phyloP scores from a whole-genome alignment of 2,797 vertebrate genomes.

The Anguilla pacifica region DNA sequence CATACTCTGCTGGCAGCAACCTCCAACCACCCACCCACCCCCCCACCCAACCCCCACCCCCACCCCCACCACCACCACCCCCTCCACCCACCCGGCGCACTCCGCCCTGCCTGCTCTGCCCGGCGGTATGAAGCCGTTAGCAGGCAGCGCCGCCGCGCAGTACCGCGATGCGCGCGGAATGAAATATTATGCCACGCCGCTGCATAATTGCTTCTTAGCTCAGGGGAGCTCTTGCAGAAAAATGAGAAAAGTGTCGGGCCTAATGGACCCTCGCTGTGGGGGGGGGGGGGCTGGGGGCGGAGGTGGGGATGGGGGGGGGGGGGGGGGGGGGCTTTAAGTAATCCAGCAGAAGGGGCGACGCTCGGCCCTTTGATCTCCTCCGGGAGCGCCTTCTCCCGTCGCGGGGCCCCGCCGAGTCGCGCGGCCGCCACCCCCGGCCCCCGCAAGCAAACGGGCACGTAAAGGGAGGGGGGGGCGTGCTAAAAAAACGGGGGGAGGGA shows the following conservation, averaged over 20 bases:
- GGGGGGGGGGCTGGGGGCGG: conserved; percentile 36
- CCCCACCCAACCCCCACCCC: neutral
- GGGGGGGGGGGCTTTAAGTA: conserved; percentile 56
- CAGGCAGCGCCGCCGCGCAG: conserved; percentile 49
- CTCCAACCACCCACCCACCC: neutral
- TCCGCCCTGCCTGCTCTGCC: conserved; percentile 49
- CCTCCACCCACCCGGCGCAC: too few relatives aligned
- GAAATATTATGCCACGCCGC: conserved; percentile 77
- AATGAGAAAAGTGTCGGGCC: conserved; percentile 72
- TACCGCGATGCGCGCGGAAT: conserved; percentile 69
- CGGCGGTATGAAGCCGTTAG: conserved; percentile 66
- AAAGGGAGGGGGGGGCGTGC: conserved; percentile 38
- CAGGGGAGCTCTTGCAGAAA: conserved; percentile 76
- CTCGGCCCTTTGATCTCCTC: conserved; percentile 58
- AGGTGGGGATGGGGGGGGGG: conserved; percentile 42
- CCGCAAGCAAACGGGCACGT: conserved; percentile 32
- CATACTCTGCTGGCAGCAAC: neutral
- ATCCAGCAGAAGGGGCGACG: conserved; percentile 58
- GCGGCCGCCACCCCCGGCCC: conserved; percentile 35
- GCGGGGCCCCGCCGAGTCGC: conserved; percentile 48
- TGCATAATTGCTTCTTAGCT: conserved; percentile 79
- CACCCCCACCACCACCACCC: neutral
- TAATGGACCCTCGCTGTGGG: conserved; percentile 65
- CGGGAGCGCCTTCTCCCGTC: conserved; percentile 50
- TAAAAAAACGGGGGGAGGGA: neutral